A percentile compares a stretch with the other conserved stretches of the same genome.
Evolutionary conservation across 2,888 invertebrate genomes (phyloP).

Genomic region (Pseudococcus longispinus): DNA sequence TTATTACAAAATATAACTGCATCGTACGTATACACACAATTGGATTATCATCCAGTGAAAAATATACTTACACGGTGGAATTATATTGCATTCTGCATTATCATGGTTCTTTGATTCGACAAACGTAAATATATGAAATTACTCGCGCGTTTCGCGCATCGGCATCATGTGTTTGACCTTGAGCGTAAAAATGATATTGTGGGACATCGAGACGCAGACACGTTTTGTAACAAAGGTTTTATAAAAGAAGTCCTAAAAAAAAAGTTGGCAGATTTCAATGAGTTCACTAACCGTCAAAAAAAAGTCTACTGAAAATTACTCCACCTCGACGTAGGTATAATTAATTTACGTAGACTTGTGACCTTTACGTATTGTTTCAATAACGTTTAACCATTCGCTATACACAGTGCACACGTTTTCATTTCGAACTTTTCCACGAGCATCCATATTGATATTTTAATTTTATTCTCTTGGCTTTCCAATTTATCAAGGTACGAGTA

Average conservation of each 20-base stretch:
- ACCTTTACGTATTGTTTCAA: background rate
- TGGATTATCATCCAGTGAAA: background rate
- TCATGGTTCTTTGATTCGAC: background rate
- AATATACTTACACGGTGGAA: background rate
- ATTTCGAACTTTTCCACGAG: background rate
- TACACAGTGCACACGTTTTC: background rate
- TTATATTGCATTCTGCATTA: conserved; percentile 1
- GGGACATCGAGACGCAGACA: background rate
- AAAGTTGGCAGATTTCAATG: background rate
- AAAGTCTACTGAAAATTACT: background rate
- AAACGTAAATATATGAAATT: conserved; percentile 12
- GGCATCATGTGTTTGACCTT: conserved; percentile 13
- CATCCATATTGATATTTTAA: background rate
- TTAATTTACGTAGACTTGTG: background rate
- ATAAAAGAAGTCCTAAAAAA: background rate
- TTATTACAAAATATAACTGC: background rate
- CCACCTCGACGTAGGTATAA: background rate
- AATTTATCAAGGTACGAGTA: background rate
- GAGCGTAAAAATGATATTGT: conserved; percentile 7
- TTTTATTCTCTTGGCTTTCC: background rate
- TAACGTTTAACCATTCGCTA: background rate
- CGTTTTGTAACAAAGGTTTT: background rate
- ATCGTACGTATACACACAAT: background rate
- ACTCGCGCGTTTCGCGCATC: conserved; percentile 2
- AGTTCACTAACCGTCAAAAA: conserved; percentile 24